A percentile compares a stretch with the other conserved stretches of the same genome.
These are phyloP conservation scores for Aramus guarauna DNA, from an alignment of 2,113 vertebrate genomes.

Conservation along the genomic window DNA sequence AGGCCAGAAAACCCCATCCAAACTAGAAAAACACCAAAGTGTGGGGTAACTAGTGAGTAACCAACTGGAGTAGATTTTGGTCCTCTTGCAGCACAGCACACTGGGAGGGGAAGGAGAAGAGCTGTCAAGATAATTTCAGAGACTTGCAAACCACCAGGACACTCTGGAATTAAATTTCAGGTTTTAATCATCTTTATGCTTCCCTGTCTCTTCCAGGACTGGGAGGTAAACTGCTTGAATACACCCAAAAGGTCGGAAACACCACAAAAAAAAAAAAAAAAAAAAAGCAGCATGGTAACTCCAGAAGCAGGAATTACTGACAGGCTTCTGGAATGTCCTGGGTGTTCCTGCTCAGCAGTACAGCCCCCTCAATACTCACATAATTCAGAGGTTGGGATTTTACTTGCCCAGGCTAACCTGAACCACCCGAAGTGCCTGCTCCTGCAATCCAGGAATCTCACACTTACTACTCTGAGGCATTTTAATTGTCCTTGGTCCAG, in stretches of 20 bases:
- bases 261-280: not conserved
- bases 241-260: not conserved
- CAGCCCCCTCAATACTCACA: not conserved
- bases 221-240: not conserved
- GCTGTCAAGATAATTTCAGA: conserved; percentile 6
- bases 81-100: not conserved
- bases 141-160: not conserved
- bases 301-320: not conserved
- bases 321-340: not conserved
- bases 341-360: not conserved
- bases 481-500: not conserved
- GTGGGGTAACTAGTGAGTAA: not conserved
- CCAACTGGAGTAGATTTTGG: not conserved
- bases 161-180: not conserved
- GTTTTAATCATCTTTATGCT: not conserved
- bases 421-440: not conserved
- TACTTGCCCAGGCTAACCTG: not conserved
- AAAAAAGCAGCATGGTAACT: rapidly evolving
- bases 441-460: not conserved
- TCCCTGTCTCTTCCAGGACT: not conserved
- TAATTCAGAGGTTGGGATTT: not conserved
- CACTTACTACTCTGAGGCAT: not conserved
- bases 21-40: not conserved
- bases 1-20: not conserved
- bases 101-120: not conserved